Evolutionary conservation across 2,113 vertebrate genomes (phyloP), one percentile per base, ranked within the genome.

Genomic region (Actinemys pallida): DNA sequence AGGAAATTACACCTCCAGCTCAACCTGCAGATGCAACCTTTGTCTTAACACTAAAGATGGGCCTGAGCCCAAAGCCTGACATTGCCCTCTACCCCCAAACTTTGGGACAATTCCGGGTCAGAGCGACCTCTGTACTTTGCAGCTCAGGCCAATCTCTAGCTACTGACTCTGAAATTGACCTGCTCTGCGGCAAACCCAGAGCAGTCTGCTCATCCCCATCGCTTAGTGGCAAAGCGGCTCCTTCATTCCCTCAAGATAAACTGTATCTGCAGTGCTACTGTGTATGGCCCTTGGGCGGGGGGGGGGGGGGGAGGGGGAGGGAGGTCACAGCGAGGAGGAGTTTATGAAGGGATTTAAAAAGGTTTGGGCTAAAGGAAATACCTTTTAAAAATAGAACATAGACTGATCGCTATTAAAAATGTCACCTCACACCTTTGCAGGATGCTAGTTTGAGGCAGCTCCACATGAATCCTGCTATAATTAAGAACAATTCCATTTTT

Each of bases 151-250:
- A 5, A 10, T 20, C 69, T n/a, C n/a, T 39, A 4, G n/a, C 19
- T 72, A 22, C n/a, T 39, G 19, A 72, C 69, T 39, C 69, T 39
- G n/a, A 22, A 22, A 39, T 20, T 39, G 69, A 72, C 17, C 20
- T 22, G 17, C 69, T 72, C 19, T 39, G 12, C 3, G 49, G 52
- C 50, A 75, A 11, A 13, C 56, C 45, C 16, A 53, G 4, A 1
- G 0, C 1, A 1, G n/a, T 14, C 47, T 0, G 1, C 3, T 45
- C 10, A 2, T 14, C 29, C 85, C 81, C 45, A 42, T 47, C 0
- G 0, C 35, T n/a, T 49, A 93, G 86, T 53, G 25, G 0, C 85
- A 83, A 39, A 39, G 39, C 39, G 54, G 47, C 45, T 5, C 3
- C 45, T 56, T 6, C 20, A 4, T 24, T 20, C 86, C 35, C 50